Evolutionary conservation across 2,888 invertebrate genomes (phyloP), one percentile per base, ranked within the genome.

Genomic region (Anoplius nigerrimus): DNA sequence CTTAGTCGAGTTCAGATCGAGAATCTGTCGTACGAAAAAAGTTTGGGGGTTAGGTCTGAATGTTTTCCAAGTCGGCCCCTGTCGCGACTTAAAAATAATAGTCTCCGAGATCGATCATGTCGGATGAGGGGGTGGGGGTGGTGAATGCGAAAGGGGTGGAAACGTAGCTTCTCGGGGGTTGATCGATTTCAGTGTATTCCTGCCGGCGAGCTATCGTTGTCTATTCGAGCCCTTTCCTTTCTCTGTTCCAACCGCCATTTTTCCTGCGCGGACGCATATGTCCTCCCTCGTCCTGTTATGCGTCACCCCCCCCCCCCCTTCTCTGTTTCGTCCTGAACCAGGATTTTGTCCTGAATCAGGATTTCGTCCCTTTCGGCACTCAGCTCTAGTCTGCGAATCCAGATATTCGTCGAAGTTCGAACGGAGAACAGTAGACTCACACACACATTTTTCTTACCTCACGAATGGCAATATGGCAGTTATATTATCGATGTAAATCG

Each of bases 311-410:
- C 34, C n/a, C n/a, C n/a, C n/a, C n/a, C n/a, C n/a, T n/a, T n/a
- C n/a, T n/a, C n/a, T n/a, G 34, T 34, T 34, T 34, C 34, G 34
- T 6, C 34, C 34, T 34, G 34, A 34, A 11, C 34, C 34, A 5
- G 34, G 34, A 34, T 34, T 34, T 63, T 63, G 20, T 34, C 63
- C 46, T 27, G n/a, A 24, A 43, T n/a, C n/a, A 46, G 18, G n/a
- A 5, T 46, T 18, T 48, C 8, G 2, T 18, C 0, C 4, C n/a
- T 48, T 13, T n/a, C n/a, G n/a, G n/a, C n/a, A n/a, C n/a, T n/a
- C n/a, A n/a, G n/a, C n/a, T n/a, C n/a, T n/a, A n/a, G n/a, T n/a
- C n/a, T n/a, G n/a, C n/a, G n/a, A n/a, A n/a, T n/a, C n/a, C n/a
- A n/a, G n/a, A n/a, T n/a, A n/a, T n/a, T n/a, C n/a, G n/a, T n/a